Evolutionary conservation across 2,797 vertebrate genomes (phyloP).

Genomic region (Acanthurus tractus): DNA sequence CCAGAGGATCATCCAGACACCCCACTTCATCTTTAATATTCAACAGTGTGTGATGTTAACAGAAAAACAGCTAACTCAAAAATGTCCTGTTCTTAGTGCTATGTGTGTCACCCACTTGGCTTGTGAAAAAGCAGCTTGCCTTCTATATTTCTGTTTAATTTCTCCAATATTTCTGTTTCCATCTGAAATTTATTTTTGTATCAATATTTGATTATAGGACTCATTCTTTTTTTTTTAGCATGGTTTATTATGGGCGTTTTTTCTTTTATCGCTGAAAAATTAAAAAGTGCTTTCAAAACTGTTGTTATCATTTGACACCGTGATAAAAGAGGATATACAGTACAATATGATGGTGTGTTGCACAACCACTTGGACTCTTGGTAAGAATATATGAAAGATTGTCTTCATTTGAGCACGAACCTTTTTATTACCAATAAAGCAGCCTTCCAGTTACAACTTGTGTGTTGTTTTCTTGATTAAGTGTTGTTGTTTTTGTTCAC

Average conservation of each 20-base stretch:
- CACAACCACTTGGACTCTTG: constrained; percentile 86
- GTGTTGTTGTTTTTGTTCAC: constrained; percentile 74
- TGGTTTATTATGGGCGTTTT: constrained; percentile 85
- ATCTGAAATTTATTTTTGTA: constrained; percentile 89
- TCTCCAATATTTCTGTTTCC: constrained; percentile 82
- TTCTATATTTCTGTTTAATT: constrained; percentile 85
- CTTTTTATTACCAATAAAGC: constrained; percentile 91
- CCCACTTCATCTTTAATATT: constrained; percentile 82
- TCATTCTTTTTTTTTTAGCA: constrained; percentile 85
- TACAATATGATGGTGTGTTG: constrained; percentile 86
- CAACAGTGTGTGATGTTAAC: constrained; percentile 81
- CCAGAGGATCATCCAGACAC: constrained; percentile 80
- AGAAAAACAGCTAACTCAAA: constrained; percentile 80
- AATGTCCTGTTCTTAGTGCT: constrained; percentile 86
- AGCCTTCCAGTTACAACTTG: constrained; percentile 88
- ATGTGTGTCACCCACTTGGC: constrained; percentile 87
- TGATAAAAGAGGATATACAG: constrained; percentile 85
- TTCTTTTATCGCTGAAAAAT: constrained; percentile 82
- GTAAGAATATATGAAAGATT: constrained; percentile 87
- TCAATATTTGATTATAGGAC: constrained; percentile 84
- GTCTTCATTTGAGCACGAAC: constrained; percentile 90
- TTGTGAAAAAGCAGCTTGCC: constrained; percentile 89
- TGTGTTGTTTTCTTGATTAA: constrained; percentile 76
- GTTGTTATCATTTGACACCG: constrained; percentile 87
- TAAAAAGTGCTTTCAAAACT: constrained; percentile 88